A percentile compares a stretch with the other conserved stretches of the same genome.
phyloP scores from a whole-genome alignment of 2,797 vertebrate genomes.

The Eidolon dupreanum region DNA sequence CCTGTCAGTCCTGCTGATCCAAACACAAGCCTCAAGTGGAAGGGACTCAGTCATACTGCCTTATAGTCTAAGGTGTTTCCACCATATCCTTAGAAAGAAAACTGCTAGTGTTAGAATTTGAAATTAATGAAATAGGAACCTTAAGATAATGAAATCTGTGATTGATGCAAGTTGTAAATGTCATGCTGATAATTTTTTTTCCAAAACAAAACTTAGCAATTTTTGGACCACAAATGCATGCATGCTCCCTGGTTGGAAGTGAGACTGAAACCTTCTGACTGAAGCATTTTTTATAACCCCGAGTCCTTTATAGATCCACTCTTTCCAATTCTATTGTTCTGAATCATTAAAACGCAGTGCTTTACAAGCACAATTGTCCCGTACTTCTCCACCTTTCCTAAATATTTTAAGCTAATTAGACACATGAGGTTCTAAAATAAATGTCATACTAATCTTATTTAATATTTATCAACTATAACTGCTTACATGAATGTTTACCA shows the following conservation, averaged over 20 bases:
- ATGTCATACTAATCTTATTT: not conserved
- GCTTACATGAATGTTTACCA: not conserved
- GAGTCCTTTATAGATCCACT: not conserved
- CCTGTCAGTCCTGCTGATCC: not conserved
- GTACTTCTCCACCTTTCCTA: not conserved
- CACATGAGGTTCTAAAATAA: not conserved
- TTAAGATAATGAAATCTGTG: not conserved
- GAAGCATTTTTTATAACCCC: not conserved
- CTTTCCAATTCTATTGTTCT: not conserved
- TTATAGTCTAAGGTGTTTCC: not conserved
- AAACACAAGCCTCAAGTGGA: not conserved
- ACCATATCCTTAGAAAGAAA: not conserved
- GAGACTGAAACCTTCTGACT: not conserved
- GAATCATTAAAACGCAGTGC: not conserved
- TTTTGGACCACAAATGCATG: not conserved
- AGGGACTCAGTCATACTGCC: not conserved
- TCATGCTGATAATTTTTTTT: not conserved
- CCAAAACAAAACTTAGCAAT: not conserved
- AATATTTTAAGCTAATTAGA: not conserved
- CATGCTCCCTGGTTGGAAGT: not conserved
- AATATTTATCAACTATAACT: not conserved
- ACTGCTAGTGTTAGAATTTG: not conserved
- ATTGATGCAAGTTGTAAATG: not conserved
- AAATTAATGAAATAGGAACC: not conserved
- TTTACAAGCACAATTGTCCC: not conserved